Conservation (phyloP, 2,797 vertebrate genomes). For the Antrozous pallidus region DNA sequence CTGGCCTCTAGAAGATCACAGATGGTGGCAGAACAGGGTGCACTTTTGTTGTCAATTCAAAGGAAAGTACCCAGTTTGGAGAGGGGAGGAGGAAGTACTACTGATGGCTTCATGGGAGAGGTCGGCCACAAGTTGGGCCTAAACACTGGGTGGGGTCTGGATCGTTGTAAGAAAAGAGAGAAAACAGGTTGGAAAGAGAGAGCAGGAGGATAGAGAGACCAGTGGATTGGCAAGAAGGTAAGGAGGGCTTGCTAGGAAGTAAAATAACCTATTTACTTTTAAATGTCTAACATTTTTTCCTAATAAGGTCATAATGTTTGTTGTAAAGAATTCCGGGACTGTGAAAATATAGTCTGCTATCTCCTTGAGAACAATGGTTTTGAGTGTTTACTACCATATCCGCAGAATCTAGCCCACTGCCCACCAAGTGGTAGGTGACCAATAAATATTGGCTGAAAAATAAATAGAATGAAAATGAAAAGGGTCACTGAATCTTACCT, state of each 20-base stretch:
- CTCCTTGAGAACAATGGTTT: background rate
- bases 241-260: background rate
- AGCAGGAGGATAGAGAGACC: background rate
- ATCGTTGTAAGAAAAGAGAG: background rate
- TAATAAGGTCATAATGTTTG: background rate
- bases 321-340: background rate
- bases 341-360: background rate
- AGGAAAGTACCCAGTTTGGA: background rate
- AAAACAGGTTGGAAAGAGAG: background rate
- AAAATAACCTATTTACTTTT: slow-evolving; percentile 1
- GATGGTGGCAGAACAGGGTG: background rate
- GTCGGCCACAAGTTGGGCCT: background rate
- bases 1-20: background rate
- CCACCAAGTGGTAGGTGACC: background rate
- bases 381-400: background rate
- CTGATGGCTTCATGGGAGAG: background rate
- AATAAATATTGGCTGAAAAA: background rate
- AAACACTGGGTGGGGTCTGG: background rate
- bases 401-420: background rate
- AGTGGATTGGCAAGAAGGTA: background rate
- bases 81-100: no score
- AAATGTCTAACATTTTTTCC: background rate
- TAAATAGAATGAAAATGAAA: slow-evolving; percentile 15
- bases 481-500: background rate
- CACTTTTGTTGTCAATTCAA: background rate